Evolutionary conservation across 2,888 invertebrate genomes (phyloP).

Genomic region (Argyra leucocephala): DNA sequence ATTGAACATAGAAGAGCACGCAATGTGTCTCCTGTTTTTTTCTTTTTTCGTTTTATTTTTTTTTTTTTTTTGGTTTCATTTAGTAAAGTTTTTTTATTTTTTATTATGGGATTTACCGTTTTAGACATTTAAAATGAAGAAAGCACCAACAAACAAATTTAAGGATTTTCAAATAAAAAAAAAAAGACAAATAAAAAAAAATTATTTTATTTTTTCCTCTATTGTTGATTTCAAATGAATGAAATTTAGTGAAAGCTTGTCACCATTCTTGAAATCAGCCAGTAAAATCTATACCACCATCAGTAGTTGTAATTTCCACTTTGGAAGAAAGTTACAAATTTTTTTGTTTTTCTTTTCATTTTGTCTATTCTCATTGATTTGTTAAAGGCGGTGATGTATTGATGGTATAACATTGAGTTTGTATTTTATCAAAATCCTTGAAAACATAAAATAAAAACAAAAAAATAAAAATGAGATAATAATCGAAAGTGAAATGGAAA

Average conservation of each 20-base stretch:
- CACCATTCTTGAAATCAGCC: not conserved
- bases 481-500: not conserved
- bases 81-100: not conserved
- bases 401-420: too few relatives aligned
- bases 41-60: not conserved
- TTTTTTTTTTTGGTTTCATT: not conserved
- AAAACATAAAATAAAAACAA: not conserved
- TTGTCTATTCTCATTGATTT: not conserved
- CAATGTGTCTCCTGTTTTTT: not conserved
- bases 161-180: not conserved
- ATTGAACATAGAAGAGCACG: not conserved
- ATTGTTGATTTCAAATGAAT: not conserved
- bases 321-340: too few relatives aligned
- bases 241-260: slow-evolving; percentile 3
- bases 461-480: not conserved
- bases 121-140: not conserved
- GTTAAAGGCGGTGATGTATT: too few relatives aligned
- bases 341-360: not conserved
- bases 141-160: too few relatives aligned
- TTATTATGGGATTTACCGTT: slow-evolving; percentile 3
- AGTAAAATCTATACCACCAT: too few relatives aligned
- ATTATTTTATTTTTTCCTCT: not conserved
- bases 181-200: not conserved
- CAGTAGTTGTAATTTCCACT: too few relatives aligned
- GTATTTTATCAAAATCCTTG: too few relatives aligned